Percentiles rank a stretch among this genome's conserved stretches.
These are phyloP conservation scores for Drosophila buzzatii DNA, from an alignment of 2,888 invertebrate species.

Conservation along the genomic window DNA sequence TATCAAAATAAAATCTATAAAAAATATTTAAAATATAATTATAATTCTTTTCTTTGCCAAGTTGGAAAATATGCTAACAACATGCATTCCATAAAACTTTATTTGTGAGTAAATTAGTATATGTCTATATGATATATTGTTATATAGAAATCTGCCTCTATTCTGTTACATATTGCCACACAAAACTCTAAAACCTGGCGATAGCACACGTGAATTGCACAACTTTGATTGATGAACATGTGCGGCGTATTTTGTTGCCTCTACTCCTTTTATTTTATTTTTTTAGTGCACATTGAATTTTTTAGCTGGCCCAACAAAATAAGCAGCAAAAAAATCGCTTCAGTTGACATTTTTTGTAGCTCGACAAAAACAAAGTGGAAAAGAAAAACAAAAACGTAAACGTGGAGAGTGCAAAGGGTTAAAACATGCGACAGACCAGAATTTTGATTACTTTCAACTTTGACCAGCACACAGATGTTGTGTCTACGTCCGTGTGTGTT, in stretches of 20 bases:
- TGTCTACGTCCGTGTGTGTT: background rate
- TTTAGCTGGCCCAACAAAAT: conserved; percentile 46
- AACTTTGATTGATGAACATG: conserved; percentile 79
- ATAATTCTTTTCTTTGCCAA: background rate
- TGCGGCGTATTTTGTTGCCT: conserved; percentile 52
- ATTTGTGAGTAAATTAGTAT: background rate
- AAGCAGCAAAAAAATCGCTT: conserved; percentile 37
- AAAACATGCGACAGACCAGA: conserved; percentile 50
- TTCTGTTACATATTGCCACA: background rate
- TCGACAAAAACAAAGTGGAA: conserved; percentile 3
- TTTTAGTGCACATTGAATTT: conserved; percentile 53
- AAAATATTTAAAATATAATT: background rate
- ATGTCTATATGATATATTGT: no score
- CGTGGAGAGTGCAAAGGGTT: conserved; percentile 38
- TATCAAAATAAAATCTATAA: background rate
- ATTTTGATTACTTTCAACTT: conserved; percentile 77
- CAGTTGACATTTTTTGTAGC: conserved; percentile 66
- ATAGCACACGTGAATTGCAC: conserved; percentile 17
- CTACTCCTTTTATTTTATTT: conserved; percentile 4
- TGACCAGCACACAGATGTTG: conserved; percentile 38
- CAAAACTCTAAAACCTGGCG: conserved; percentile 17
- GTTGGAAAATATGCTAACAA: no score
- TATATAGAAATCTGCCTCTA: background rate
- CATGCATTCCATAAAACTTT: background rate
- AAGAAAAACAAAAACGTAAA: conserved; percentile 8